These are phyloP conservation scores for Mus caroli DNA, from an alignment of 2,797 vertebrate genomes.

Conservation along the genomic window DNA sequence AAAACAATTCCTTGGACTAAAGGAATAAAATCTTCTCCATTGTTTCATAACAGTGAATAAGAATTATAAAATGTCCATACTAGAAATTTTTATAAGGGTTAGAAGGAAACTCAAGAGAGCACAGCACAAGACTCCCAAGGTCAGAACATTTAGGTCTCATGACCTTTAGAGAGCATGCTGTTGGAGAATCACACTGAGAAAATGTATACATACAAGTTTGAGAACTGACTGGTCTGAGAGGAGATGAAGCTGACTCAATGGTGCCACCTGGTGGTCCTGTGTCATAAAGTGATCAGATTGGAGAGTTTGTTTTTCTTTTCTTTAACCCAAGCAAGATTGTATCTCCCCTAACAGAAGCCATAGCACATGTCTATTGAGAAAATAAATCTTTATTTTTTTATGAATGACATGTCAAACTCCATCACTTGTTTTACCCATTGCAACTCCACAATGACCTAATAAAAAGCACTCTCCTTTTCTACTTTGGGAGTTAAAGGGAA, in stretches of 20 bases:
- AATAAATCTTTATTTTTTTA: not conserved
- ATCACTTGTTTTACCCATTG: not conserved
- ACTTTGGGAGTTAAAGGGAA: not conserved
- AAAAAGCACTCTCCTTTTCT: not conserved
- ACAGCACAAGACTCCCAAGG: not conserved
- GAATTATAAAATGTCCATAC: not conserved
- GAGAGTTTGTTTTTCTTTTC: fast-evolving
- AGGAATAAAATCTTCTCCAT: not conserved
- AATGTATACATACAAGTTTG: constrained; percentile 6
- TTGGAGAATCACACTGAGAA: not conserved
- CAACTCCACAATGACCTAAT: not conserved
- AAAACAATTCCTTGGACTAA: not conserved
- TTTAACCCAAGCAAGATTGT: not conserved
- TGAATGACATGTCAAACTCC: not conserved
- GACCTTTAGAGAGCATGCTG: constrained; percentile 5
- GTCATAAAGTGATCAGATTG: not conserved
- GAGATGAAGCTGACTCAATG: constrained; percentile 19
- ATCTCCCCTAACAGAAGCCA: not conserved
- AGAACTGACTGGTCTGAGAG: not conserved
- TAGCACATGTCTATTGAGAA: not conserved
- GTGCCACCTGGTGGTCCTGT: constrained; percentile 72
- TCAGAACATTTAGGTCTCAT: not conserved
- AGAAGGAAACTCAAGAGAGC: not conserved
- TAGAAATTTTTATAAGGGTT: not conserved
- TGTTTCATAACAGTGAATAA: not conserved